phyloP scores from a whole-genome alignment of 2,797 vertebrate genomes.

The Harpagifer antarcticus region DNA sequence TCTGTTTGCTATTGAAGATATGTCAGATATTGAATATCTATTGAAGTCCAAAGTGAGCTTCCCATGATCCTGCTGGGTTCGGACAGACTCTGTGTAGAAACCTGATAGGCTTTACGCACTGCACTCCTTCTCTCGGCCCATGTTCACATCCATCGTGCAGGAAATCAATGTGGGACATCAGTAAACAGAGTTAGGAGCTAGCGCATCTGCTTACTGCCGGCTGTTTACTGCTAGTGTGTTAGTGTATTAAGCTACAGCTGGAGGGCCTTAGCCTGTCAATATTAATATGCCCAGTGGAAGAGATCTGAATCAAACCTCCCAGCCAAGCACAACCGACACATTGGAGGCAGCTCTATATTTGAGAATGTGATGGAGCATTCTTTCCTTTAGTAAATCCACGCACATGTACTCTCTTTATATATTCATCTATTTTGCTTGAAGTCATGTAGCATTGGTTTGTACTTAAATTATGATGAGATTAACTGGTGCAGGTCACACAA shows the following conservation, averaged over 20 bases:
- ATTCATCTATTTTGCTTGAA: background rate
- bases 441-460: background rate
- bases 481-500: background rate
- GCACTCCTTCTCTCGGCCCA: slow-evolving; percentile 23
- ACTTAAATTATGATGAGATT: background rate
- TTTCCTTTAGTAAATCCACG: slow-evolving; percentile 14
- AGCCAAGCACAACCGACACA: slow-evolving; percentile 28
- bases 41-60: slow-evolving; percentile 30
- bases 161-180: slow-evolving; percentile 68
- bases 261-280: slow-evolving; percentile 51
- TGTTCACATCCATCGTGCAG: slow-evolving; percentile 43
- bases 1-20: slow-evolving; percentile 27
- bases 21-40: slow-evolving; percentile 20
- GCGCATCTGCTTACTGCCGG: slow-evolving; percentile 55
- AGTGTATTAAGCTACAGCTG: slow-evolving; percentile 55
- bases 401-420: background rate
- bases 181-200: slow-evolving; percentile 68
- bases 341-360: slow-evolving; percentile 12
- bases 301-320: slow-evolving; percentile 43
- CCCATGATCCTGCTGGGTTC: slow-evolving; percentile 44
- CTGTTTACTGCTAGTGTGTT: slow-evolving; percentile 59
- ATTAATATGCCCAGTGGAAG: slow-evolving; percentile 42
- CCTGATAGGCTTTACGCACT: slow-evolving; percentile 40
- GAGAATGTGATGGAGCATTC: background rate
- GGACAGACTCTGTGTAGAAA: slow-evolving; percentile 27